Evolutionary conservation across 1,140 invertebrate species (phyloP).

Genomic region (Listronotus oregonensis): DNA sequence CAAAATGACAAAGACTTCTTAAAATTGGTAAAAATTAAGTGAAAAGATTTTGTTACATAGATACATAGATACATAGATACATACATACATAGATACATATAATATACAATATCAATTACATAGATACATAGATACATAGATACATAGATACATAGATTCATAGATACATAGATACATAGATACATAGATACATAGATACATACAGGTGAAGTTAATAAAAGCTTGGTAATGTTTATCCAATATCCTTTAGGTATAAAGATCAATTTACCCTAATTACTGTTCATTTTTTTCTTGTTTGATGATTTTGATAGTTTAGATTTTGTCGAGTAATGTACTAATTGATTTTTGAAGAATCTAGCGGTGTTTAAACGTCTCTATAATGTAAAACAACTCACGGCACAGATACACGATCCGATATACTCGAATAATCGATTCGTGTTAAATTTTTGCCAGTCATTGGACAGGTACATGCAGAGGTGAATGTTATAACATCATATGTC

Average conservation of each 20-base stretch:
- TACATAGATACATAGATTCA: no score
- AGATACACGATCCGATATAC: slow-evolving; percentile 49
- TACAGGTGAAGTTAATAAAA: no score
- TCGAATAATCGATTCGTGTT: slow-evolving; percentile 50
- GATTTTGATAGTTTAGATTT: slow-evolving; percentile 1
- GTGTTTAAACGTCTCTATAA: slow-evolving; percentile 47
- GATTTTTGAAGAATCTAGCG: slow-evolving; percentile 39
- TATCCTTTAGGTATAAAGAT: neutral
- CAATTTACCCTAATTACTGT: neutral
- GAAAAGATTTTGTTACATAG: no score
- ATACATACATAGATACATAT: no score
- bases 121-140: no score
- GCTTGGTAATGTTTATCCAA: neutral
- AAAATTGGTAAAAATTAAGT: no score
- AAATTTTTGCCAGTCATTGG: slow-evolving; percentile 47
- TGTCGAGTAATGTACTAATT: slow-evolving; percentile 39
- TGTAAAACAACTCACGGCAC: slow-evolving; percentile 44
- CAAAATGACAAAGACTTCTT: no score
- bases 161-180: no score
- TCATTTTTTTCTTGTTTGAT: slow-evolving; percentile 4
- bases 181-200: no score
- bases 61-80: no score
- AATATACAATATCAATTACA: no score
- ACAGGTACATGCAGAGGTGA: slow-evolving; percentile 46
- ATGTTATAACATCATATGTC: slow-evolving; percentile 45